Evolutionary conservation across 2,888 invertebrate species (phyloP).

Genomic region (Nomada ruficornis): DNA sequence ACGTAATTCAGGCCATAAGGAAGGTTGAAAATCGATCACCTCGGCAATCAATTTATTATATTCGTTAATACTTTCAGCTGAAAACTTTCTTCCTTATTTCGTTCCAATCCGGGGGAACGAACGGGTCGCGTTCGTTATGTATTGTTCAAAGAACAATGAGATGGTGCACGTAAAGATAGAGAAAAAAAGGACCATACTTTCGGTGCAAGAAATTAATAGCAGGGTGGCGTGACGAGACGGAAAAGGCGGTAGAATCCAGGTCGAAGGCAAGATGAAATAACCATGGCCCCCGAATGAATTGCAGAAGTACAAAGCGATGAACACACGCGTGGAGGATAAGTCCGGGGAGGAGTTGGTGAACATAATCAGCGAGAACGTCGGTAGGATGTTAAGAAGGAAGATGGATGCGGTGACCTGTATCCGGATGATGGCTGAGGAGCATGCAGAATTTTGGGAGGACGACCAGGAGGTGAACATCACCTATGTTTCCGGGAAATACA

Average conservation of each 20-base stretch:
- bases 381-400: constrained; percentile 93
- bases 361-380: constrained; percentile 92
- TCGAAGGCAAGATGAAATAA: constrained; percentile 17
- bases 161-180: neutral
- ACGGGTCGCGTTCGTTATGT: neutral
- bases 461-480: constrained; percentile 81
- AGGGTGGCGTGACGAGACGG: constrained; percentile 17
- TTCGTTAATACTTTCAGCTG: neutral
- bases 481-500: constrained; percentile 94
- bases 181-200: constrained; percentile 3
- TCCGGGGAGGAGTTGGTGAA: constrained; percentile 92
- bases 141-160: constrained; percentile 22
- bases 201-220: constrained; percentile 45
- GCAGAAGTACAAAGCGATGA: constrained; percentile 92
- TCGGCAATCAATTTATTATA: neutral
- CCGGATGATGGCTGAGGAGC: constrained; percentile 89
- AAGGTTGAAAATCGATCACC: neutral
- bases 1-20: too few relatives aligned
- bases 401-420: constrained; percentile 96
- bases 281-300: constrained; percentile 27
- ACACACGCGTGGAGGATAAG: constrained; percentile 91
- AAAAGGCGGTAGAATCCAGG: constrained; percentile 32
- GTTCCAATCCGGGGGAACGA: neutral
- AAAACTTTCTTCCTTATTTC: neutral
- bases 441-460: constrained; percentile 87